Conservation (phyloP, 2,888 invertebrate genomes). For the Aphidoletes aphidimyza region DNA sequence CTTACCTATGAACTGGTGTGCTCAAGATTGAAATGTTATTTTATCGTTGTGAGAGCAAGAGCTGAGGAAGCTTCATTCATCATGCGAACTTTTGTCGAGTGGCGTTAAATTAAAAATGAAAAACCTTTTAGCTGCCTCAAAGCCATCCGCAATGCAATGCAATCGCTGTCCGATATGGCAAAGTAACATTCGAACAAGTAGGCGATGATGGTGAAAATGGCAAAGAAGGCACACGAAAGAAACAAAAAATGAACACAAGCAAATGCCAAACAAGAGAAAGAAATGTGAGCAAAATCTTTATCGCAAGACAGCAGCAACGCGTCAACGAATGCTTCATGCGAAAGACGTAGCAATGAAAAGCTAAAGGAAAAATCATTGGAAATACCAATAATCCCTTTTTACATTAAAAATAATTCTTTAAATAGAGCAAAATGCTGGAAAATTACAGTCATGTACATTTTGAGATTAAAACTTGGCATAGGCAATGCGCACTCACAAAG, state of each 20-base stretch:
- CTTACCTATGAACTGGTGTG: background rate
- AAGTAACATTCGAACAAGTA: background rate
- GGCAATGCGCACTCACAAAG: background rate
- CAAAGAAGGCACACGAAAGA: background rate
- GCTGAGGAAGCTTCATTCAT: constrained; percentile 36
- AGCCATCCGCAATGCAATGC: background rate
- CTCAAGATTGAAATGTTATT: constrained; percentile 38
- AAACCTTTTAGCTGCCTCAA: background rate
- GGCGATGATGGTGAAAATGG: no score
- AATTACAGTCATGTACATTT: constrained; percentile 54
- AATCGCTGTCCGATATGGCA: background rate
- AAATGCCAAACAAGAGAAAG: background rate
- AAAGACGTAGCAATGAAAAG: background rate
- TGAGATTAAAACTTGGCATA: constrained; percentile 15
- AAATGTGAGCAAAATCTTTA: constrained; percentile 16
- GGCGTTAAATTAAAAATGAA: constrained; percentile 50
- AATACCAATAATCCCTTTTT: constrained; percentile 52
- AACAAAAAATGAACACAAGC: background rate
- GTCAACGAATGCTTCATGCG: background rate
- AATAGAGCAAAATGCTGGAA: constrained; percentile 55
- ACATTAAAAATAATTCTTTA: constrained; percentile 53
- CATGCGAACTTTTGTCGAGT: background rate
- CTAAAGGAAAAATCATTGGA: constrained; percentile 29
- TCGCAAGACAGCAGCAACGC: constrained; percentile 12
- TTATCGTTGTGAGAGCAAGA: background rate